phyloP scores from a whole-genome alignment of 2,888 invertebrate genomes.

The Clepsis dumicolana region DNA sequence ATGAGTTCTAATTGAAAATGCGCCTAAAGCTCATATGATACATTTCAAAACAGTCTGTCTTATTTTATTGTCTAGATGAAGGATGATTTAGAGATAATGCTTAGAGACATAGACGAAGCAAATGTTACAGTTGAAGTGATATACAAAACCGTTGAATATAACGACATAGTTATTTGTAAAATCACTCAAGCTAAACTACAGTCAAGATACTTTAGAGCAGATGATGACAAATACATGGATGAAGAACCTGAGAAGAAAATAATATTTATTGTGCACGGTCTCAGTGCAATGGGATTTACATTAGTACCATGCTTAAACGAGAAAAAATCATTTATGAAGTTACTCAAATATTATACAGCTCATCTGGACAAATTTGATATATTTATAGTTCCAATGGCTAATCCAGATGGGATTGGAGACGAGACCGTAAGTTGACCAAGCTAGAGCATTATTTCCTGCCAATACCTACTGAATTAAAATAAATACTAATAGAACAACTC shows the following conservation, averaged over 20 bases:
- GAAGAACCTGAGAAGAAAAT: constrained; percentile 69
- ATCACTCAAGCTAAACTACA: constrained; percentile 50
- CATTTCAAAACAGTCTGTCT: neutral
- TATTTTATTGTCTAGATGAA: constrained; percentile 53
- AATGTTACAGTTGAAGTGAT: constrained; percentile 61
- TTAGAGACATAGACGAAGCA: constrained; percentile 51
- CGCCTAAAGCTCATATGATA: neutral
- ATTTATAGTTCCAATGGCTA: constrained; percentile 74
- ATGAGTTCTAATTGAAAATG: neutral
- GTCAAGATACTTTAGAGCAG: constrained; percentile 40
- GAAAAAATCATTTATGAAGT: constrained; percentile 47
- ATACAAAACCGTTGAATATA: constrained; percentile 68
- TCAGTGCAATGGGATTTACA: constrained; percentile 63
- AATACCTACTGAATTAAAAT: no score
- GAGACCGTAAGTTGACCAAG: constrained; percentile 29
- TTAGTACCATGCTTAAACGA: constrained; percentile 49
- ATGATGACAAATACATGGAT: constrained; percentile 63
- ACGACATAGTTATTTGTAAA: constrained; percentile 68
- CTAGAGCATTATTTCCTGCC: no score
- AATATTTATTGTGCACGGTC: constrained; percentile 74
- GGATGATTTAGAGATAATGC: constrained; percentile 53
- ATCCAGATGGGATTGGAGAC: constrained; percentile 70
- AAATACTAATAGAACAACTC: no score
- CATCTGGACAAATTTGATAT: constrained; percentile 75
- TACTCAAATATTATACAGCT: constrained; percentile 62